A percentile compares a stretch with the other conserved stretches of the same genome.
These are phyloP conservation scores for Drosophila nigricruria DNA, from an alignment of 2,888 invertebrate genomes.

Conservation along the genomic window DNA sequence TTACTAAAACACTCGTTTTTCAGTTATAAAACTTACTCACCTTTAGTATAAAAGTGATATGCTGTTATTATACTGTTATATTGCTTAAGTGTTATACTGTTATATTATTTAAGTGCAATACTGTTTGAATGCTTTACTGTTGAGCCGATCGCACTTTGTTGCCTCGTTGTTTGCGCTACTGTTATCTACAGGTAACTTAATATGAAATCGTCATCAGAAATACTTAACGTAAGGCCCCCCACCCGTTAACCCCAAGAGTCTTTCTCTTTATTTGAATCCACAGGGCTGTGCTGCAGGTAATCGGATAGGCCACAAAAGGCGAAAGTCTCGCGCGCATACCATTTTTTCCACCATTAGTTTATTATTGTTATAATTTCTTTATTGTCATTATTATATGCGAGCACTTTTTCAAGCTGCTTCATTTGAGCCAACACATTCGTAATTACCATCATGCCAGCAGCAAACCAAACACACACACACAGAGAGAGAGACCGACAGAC, in stretches of 20 bases:
- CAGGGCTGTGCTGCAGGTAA: conserved; percentile 60
- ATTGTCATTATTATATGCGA: conserved; percentile 73
- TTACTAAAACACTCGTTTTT: no score
- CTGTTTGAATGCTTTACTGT: background rate
- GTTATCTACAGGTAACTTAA: conserved; percentile 57
- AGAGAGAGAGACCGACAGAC: background rate
- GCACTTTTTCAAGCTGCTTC: conserved; percentile 62
- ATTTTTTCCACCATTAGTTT: conserved; percentile 73
- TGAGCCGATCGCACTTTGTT: background rate
- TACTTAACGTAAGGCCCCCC: conserved; percentile 23
- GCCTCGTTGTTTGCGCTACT: conserved; percentile 21
- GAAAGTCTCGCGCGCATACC: conserved; percentile 63
- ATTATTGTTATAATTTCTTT: conserved; percentile 80
- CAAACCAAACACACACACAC: conserved; percentile 16
- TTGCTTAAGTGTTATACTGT: no score
- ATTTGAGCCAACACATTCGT: conserved; percentile 68
- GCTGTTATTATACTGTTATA: no score
- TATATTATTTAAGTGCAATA: background rate
- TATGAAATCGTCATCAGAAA: conserved; percentile 47
- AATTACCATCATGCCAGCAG: conserved; percentile 68
- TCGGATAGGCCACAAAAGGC: conserved; percentile 73
- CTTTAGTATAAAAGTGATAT: no score
- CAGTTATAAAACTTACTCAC: no score
- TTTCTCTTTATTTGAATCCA: conserved; percentile 24
- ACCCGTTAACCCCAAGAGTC: conserved; percentile 12